phyloP scores from a whole-genome alignment of 2,113 vertebrate genomes.

The Eurystomus gularis region DNA sequence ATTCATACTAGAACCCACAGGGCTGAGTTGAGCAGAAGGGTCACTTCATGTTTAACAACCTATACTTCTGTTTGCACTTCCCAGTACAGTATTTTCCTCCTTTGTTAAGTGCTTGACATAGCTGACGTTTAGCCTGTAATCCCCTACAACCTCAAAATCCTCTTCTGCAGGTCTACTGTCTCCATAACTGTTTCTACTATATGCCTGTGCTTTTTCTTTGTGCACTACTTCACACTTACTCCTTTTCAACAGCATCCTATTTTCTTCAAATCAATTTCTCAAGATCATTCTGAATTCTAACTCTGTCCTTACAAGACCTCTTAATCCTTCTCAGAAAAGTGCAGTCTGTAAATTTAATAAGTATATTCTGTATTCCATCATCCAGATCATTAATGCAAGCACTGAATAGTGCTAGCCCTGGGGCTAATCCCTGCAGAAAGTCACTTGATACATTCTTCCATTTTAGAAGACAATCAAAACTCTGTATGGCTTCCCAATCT shows the following conservation, averaged over 20 bases:
- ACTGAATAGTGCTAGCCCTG: not conserved
- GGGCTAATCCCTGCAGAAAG: constrained; percentile 5
- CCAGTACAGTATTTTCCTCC: not conserved
- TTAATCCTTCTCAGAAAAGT: constrained; percentile 1
- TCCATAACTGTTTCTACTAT: not conserved
- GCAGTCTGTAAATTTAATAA: not conserved
- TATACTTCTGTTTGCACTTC: not conserved
- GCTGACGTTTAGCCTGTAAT: not conserved
- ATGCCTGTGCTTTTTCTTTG: not conserved
- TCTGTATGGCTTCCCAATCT: not conserved
- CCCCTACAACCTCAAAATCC: not conserved
- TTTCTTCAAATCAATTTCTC: constrained; percentile 11
- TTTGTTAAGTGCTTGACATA: not conserved
- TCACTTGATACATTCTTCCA: not conserved
- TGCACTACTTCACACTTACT: not conserved
- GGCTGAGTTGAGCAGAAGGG: not conserved
- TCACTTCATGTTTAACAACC: not conserved
- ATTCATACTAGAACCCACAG: not conserved
- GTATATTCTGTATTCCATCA: constrained; percentile 27
- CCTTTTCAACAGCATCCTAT: not conserved
- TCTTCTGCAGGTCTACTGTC: not conserved
- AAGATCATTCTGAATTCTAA: not conserved
- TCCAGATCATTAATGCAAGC: not conserved
- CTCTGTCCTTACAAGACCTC: not conserved
- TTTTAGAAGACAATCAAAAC: not conserved